These are phyloP conservation scores for Aspidiotus destructor DNA, from an alignment of 2,888 invertebrate species.

Conservation along the genomic window DNA sequence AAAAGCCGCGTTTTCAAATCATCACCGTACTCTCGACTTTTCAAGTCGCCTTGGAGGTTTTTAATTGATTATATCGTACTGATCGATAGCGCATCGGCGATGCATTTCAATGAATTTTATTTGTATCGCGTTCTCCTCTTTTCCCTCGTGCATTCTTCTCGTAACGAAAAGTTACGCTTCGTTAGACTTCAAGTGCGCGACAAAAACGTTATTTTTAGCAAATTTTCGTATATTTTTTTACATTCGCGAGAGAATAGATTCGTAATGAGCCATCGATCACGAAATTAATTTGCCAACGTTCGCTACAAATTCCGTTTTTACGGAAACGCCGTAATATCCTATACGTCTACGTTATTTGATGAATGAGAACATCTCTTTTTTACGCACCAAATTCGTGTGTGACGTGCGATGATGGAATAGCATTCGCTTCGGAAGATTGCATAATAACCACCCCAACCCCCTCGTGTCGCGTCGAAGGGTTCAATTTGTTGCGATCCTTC, in stretches of 20 bases:
- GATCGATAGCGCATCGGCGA: neutral
- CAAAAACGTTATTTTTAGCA: constrained; percentile 1
- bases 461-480: neutral
- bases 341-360: constrained; percentile 11
- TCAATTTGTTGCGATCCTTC: constrained; percentile 16
- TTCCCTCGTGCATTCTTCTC: too few species aligned
- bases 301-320: constrained; percentile 14
- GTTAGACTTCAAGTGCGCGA: neutral
- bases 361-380: constrained; percentile 7
- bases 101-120: neutral
- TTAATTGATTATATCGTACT: too few species aligned
- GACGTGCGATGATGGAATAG: constrained; percentile 19
- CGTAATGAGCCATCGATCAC: neutral
- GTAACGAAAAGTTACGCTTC: too few species aligned
- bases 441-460: constrained; percentile 6
- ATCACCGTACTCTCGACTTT: too few species aligned
- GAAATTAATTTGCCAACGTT: constrained; percentile 12
- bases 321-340: constrained; percentile 6
- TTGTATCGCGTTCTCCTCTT: neutral
- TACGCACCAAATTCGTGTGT: neutral
- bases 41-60: too few species aligned
- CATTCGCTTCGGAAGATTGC: constrained; percentile 6
- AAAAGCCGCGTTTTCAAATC: too few species aligned
- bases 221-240: constrained; percentile 2
- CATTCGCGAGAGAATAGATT: neutral